phyloP scores from a whole-genome alignment of 2,888 invertebrate species.

The Plagiodera versicolora region DNA sequence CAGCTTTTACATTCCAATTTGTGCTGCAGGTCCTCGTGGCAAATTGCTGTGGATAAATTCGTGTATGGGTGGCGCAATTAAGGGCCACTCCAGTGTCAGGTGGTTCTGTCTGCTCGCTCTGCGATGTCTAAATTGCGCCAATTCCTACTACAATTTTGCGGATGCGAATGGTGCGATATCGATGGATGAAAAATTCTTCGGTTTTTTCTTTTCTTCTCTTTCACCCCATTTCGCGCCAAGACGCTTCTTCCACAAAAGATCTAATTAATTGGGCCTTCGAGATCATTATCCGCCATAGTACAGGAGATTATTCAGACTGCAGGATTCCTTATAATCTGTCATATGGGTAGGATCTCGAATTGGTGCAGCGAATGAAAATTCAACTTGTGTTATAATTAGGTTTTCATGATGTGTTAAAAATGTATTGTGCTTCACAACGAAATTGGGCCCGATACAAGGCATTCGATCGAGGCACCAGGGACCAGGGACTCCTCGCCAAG shows the following conservation, averaged over 20 bases:
- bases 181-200: conserved; percentile 38
- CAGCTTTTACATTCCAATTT: conserved; percentile 50
- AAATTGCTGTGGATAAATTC: conserved; percentile 54
- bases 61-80: conserved; percentile 49
- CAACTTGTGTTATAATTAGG: no score
- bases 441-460: no score
- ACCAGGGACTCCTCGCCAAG: no score
- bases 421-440: no score
- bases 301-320: not conserved
- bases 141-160: conserved; percentile 45
- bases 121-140: conserved; percentile 54
- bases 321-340: no score
- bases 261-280: conserved; percentile 23
- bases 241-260: conserved; percentile 17
- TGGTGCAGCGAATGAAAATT: no score
- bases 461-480: no score
- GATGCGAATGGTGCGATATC: not conserved
- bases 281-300: not conserved
- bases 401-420: no score
- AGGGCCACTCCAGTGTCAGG: conserved; percentile 55
- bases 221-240: conserved; percentile 6
- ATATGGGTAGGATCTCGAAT: no score
- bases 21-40: conserved; percentile 48
- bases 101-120: conserved; percentile 54
- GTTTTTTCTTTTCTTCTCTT: conserved; percentile 20